Evolutionary conservation across 2,797 vertebrate species (phyloP), one percentile per base, ranked within the genome.

Genomic region (Helostoma temminkii): DNA sequence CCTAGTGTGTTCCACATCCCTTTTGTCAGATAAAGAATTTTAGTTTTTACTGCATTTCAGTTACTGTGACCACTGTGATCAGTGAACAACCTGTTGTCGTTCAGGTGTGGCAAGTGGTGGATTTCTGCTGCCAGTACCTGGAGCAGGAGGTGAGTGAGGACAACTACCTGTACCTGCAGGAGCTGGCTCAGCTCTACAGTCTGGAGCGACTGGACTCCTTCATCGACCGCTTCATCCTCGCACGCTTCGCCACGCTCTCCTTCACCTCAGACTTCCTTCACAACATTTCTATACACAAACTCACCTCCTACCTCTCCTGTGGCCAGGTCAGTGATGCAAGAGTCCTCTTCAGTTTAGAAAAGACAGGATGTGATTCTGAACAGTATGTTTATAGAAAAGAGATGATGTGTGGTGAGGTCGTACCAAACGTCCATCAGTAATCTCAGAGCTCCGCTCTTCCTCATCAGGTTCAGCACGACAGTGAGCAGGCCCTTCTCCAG

Each of bases 61-160:
- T n/a, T n/a, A n/a, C n/a, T n/a, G n/a, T n/a, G n/a, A 32, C 26
- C 4, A 41, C 2, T 36, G 9, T 55, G 34, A 19, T 5, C 9
- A 37, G 4, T 37, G 11, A 15, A 14, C 14, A 11, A 6, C 1
- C 16, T 50, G 21, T 12, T 46, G 88, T 95, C 60, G 87, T 95
- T 68, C 94, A 99, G 94, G 95, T 97, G 81, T 96, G 96, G 96
- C 94, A 91, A 8, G 96, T 85, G 59, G 97, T 99, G 4, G 97
- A 98, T 83, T 97, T 99, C 91, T 99, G 98, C 82, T 98, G 98
- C 0, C 96, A 98, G 91, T 98, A 96, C 70, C 90, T 98, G 88
- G 96, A 98, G 91, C 93, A 91, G 19, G 96, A 98, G 66, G 96
- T 98, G 79, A 96, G 91, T 0, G 95, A 97, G 84, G 96, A 97